Evolutionary conservation across 2,113 vertebrate species (phyloP).

Genomic region (Aspiorhynchus laticeps): DNA sequence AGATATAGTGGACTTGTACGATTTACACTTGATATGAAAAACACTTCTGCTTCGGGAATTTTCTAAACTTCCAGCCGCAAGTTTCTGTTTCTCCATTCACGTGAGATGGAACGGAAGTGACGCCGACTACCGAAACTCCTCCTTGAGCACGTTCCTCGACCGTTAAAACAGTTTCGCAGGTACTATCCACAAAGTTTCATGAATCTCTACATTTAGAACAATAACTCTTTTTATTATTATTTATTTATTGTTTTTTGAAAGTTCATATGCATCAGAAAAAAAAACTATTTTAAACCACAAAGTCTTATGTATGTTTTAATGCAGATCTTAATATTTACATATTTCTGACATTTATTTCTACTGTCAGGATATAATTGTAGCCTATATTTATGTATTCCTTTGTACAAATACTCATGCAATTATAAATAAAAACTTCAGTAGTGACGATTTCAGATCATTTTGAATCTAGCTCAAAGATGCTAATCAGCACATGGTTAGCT

Average conservation of each 20-base stretch:
- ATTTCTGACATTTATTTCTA: background rate
- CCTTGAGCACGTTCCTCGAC: background rate
- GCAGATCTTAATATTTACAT: background rate
- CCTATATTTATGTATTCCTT: background rate
- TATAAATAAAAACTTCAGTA: background rate
- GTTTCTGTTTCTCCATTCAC: slow-evolving; percentile 25
- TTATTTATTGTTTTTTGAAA: background rate
- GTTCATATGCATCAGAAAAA: background rate
- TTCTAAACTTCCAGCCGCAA: slow-evolving; percentile 22
- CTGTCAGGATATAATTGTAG: background rate
- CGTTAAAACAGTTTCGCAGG: background rate
- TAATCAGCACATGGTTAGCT: too few species aligned
- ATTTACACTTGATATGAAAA: background rate
- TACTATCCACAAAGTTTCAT: background rate
- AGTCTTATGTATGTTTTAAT: background rate
- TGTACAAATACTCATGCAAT: background rate
- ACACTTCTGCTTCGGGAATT: slow-evolving; percentile 32
- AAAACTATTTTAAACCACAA: background rate
- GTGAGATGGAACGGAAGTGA: slow-evolving; percentile 14
- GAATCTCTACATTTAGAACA: background rate
- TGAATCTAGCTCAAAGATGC: too few species aligned
- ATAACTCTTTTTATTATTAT: background rate
- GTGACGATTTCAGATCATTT: too few species aligned
- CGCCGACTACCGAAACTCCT: background rate
- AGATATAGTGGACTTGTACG: background rate